Base-by-base conservation (phyloP, 2,888 invertebrate species). In the Rutpela maculata region DNA sequence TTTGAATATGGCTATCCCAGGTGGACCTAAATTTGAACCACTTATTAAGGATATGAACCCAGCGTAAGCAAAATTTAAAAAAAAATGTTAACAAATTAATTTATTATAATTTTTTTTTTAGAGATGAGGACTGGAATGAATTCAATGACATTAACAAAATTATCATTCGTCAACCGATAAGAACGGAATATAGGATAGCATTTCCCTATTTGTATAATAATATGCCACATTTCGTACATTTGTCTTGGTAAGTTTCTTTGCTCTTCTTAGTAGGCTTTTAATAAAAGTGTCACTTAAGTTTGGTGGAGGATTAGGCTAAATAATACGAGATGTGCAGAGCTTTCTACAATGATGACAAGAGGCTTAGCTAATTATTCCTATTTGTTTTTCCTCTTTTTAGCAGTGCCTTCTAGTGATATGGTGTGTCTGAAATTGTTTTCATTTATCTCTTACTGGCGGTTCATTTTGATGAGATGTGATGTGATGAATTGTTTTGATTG, bases 61-160 rank as follows among this genome's bases (percentile, higher is more conserved):
- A 71, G 97, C 95, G 95, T 95, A 91, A 92, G 93, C 84, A 62
- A 22, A n/a, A 18, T 15, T 15, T 15, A 66, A 26, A 68, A 60
- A 78, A 66, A 65, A 59, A 9, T 11, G 65, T 63, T 50, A 50
- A n/a, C n/a, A n/a, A 17, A 22, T 56, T 22, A 11, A 73, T 68
- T 56, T 17, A 15, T 55, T 7, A 22, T 69, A 60, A 67, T 80
- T 76, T 81, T 79, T 76, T 77, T 89, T 91, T 19, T 85, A 95
- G 97, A 1, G 99, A 99, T 91, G 99, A 99, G 91, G 99, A 99
- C 89, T 99, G 99, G 99, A 99, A 99, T 91, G 99, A 99, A 91
- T 99, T 99, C 88, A 99, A 99, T 91, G 99, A 99, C 88, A 99
- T 99, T 84, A 99, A 99, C 90, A 99, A 99, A 91, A 99, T 99